These are phyloP conservation scores for Calosoma granatense DNA, from an alignment of 1,140 invertebrate species.

Conservation along the genomic window DNA sequence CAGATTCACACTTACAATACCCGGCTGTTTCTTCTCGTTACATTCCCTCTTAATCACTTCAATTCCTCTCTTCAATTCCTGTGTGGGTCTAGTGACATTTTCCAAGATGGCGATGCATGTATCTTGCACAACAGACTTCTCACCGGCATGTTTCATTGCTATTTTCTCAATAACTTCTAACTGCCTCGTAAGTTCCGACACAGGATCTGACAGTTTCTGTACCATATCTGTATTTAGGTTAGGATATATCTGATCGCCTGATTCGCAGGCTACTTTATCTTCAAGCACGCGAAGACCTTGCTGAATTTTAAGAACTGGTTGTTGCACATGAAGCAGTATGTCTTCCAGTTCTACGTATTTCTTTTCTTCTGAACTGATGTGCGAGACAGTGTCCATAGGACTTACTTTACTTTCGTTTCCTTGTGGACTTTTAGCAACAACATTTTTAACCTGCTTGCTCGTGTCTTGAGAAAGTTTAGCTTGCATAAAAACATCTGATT, in stretches of 20 bases:
- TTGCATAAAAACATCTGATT: slow-evolving; percentile 35
- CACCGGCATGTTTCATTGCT: slow-evolving; percentile 31
- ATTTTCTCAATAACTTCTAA: slow-evolving; percentile 35
- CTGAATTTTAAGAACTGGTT: slow-evolving; percentile 34
- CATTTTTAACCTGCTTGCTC: slow-evolving; percentile 20
- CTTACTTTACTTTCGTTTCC: slow-evolving; percentile 15
- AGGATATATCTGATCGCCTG: slow-evolving; percentile 27
- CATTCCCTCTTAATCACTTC: slow-evolving; percentile 31
- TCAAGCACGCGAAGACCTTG: slow-evolving; percentile 35
- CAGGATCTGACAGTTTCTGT: slow-evolving; percentile 37
- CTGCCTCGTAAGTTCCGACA: slow-evolving; percentile 31
- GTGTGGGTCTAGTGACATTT: slow-evolving; percentile 37
- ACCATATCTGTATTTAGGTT: slow-evolving; percentile 36
- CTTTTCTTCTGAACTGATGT: neutral
- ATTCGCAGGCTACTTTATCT: slow-evolving; percentile 33
- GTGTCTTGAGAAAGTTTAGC: slow-evolving; percentile 25
- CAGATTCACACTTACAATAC: slow-evolving; percentile 30
- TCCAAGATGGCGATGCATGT: slow-evolving; percentile 40
- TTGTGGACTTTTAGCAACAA: slow-evolving; percentile 13
- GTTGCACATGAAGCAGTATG: slow-evolving; percentile 30
- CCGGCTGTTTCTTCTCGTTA: slow-evolving; percentile 18
- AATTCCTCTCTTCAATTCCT: slow-evolving; percentile 38
- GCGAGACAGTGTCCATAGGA: slow-evolving; percentile 1
- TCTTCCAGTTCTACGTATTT: slow-evolving; percentile 11
- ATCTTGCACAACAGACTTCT: slow-evolving; percentile 39